Conservation (phyloP, 2,113 vertebrate genomes). For the Emberiza fucata region DNA sequence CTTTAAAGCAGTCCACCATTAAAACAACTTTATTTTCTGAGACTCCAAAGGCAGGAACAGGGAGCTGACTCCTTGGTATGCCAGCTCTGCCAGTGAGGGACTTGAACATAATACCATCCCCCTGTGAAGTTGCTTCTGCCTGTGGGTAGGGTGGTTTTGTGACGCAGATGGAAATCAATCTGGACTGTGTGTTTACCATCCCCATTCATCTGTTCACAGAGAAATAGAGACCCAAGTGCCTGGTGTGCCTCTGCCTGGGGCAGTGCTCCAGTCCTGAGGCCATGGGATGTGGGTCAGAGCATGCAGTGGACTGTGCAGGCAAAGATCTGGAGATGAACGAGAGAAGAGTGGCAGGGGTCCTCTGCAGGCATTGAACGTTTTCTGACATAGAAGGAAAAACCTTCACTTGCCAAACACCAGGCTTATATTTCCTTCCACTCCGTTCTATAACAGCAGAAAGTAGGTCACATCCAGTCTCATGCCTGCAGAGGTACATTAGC, state of each 20-base stretch:
- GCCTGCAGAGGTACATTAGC: background rate
- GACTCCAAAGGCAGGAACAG: background rate
- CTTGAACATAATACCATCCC: background rate
- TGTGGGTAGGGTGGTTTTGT: background rate
- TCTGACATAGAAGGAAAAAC: background rate
- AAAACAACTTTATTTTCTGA: background rate
- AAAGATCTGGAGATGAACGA: background rate
- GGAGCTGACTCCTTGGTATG: background rate
- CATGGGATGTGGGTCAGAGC: fast-evolving
- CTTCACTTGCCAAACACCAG: background rate
- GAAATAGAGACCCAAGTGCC: background rate
- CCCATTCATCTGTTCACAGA: background rate
- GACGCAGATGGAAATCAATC: fast-evolving
- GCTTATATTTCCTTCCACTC: background rate
- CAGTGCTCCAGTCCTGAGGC: background rate
- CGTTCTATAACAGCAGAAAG: background rate
- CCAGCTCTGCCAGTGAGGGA: background rate
- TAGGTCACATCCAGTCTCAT: constrained; percentile 10
- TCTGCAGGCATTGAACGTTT: background rate
- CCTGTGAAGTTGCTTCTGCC: background rate
- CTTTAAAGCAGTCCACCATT: background rate
- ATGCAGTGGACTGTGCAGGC: background rate
- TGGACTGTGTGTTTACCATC: background rate
- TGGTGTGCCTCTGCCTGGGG: background rate
- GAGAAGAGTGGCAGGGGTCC: background rate